phyloP scores from a whole-genome alignment of 2,113 vertebrate genomes.

The Daphoenositta chrysoptera region DNA sequence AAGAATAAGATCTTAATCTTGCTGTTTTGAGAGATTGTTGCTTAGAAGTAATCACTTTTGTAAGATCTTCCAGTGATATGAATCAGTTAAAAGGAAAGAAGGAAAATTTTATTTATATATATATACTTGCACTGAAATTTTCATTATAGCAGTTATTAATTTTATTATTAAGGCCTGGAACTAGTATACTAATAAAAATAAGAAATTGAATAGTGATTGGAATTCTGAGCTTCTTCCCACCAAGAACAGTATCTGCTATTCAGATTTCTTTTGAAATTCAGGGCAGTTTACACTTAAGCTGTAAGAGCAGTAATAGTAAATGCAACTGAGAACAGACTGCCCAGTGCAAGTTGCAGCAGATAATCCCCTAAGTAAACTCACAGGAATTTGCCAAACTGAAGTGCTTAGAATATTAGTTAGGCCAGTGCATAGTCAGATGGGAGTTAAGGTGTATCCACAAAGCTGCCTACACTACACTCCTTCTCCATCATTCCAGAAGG shows the following conservation, averaged over 20 bases:
- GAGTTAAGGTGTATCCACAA: background rate
- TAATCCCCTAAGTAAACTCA: background rate
- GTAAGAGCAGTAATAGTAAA: background rate
- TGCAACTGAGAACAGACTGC: background rate
- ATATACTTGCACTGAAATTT: background rate
- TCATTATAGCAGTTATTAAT: background rate
- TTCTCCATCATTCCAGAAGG: background rate
- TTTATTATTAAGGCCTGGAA: background rate
- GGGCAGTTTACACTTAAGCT: background rate
- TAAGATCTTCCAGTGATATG: background rate
- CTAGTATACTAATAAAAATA: background rate
- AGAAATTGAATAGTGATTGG: background rate
- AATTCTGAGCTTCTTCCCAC: background rate
- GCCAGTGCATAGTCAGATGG: background rate
- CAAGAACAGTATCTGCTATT: background rate
- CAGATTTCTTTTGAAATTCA: background rate
- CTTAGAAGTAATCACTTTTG: background rate
- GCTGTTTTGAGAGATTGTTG: background rate
- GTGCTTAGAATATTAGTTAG: background rate
- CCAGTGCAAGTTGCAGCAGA: background rate
- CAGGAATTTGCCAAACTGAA: background rate
- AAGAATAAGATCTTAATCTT: background rate
- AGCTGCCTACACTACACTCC: background rate
- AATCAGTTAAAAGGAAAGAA: background rate
- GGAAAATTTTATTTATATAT: background rate